Evolutionary conservation across 1,140 invertebrate genomes (phyloP), one percentile per base, ranked within the genome.

Genomic region (Drosophila sechellia): DNA sequence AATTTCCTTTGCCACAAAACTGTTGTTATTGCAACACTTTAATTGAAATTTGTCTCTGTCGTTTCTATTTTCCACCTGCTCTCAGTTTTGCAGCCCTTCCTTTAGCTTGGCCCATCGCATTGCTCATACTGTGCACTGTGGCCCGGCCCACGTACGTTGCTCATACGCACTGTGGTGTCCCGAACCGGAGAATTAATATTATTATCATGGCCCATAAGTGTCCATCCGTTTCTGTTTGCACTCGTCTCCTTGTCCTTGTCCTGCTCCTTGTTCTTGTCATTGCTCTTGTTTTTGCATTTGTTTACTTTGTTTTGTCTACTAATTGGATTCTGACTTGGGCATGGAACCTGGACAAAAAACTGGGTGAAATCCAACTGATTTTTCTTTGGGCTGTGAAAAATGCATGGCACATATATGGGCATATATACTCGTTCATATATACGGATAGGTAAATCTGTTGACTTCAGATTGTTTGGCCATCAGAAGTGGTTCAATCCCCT

Each of bases 11-110:
- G 68, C 68, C 68, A 49, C 53, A 71, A 57, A 49, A 70, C 68
- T 71, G 68, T 70, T 79, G 53, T 77, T 77, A 52, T 77, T 69
- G 73, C 64, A 63, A 72, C 66, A 78, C 59, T 75, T 80, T 79
- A 79, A 79, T 79, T 79, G 71, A 80, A 79, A 79, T 73, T 72
- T 52, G 55, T 60, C 39, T 58, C 69, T 11, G 39, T 43, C 46
- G 27, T 11, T 39, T 37, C 56, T 34, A 35, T 48, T 50, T 42
- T 55, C 42, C 48, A 43, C 39, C 25, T 34, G 31, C 40, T 31
- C 22, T 27, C 12, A 4, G n/a, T 25, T 27, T 8, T 39, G 20
- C 20, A 45, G 22, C 8, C 4, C 37, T 31, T 50, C n/a, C 22
- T 10, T 10, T 8, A 25, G 4, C 13, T n/a, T 4, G 12, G 35